These are phyloP conservation scores for Arbacia lixula DNA, from an alignment of 53 echinoderm and acorn worm genomes.

Conservation along the genomic window DNA sequence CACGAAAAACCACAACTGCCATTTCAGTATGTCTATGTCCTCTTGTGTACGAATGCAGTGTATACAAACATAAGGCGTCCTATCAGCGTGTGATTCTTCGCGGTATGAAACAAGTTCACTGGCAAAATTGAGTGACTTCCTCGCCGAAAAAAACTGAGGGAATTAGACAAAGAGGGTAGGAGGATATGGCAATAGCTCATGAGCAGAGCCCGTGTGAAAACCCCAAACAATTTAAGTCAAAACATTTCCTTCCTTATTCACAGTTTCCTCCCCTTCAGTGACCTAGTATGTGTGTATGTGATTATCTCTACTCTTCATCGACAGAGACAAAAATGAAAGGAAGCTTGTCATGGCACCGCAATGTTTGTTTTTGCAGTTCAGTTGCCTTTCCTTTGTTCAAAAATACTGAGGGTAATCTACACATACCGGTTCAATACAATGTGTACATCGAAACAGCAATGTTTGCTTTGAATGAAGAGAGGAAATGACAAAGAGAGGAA, in stretches of 20 bases:
- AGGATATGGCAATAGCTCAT: not conserved
- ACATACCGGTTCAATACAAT: too few relatives aligned
- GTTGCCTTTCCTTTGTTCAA: too few relatives aligned
- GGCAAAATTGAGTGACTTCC: constrained; percentile 44
- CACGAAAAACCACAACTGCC: too few relatives aligned
- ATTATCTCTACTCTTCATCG: not conserved
- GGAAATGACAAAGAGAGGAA: not conserved
- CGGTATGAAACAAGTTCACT: constrained; percentile 22
- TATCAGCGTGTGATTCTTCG: too few relatives aligned
- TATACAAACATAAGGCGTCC: constrained; percentile 28
- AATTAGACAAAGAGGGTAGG: constrained; percentile 28
- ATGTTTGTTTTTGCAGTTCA: too few relatives aligned
- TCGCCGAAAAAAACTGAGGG: constrained; percentile 19
- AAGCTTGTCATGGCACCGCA: too few relatives aligned
- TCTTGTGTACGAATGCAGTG: too few relatives aligned
- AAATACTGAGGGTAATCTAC: too few relatives aligned
- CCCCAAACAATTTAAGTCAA: not conserved
- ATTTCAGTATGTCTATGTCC: too few relatives aligned
- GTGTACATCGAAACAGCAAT: too few relatives aligned
- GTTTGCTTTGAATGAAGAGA: too few relatives aligned
- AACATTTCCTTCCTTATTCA: constrained; percentile 54
- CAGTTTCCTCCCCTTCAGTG: constrained; percentile 5
- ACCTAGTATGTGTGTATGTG: constrained; percentile 17
- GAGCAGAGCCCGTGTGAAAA: constrained; percentile 18
- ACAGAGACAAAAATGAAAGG: constrained; percentile 41